phyloP scores from a whole-genome alignment of 2,888 invertebrate genomes.

The Cephus spinipes region DNA sequence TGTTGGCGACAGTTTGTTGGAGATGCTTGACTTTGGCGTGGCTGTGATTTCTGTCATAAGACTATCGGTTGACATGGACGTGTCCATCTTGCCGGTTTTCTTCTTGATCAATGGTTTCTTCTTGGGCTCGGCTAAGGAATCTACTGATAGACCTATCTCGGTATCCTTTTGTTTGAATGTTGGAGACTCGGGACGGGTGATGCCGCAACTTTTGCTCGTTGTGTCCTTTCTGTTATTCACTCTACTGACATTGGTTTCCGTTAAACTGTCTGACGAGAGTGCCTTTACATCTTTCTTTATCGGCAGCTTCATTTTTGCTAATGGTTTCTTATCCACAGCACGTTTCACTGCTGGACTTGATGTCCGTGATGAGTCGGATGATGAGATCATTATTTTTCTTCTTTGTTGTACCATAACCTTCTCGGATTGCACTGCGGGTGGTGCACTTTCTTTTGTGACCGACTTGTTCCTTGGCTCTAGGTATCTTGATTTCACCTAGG shows the following conservation, averaged over 20 bases:
- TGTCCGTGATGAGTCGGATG: slow-evolving; percentile 77
- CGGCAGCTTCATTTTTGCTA: slow-evolving; percentile 57
- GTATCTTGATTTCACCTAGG: slow-evolving; percentile 72
- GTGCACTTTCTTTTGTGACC: slow-evolving; percentile 47
- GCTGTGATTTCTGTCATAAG: slow-evolving; percentile 56
- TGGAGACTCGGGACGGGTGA: slow-evolving; percentile 64
- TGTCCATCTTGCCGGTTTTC: slow-evolving; percentile 56
- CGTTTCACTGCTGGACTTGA: slow-evolving; percentile 75
- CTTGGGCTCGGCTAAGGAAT: slow-evolving; percentile 56
- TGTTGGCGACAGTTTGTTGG: slow-evolving; percentile 60
- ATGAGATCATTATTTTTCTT: slow-evolving; percentile 69
- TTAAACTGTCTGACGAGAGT: slow-evolving; percentile 70
- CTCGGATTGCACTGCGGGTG: slow-evolving; percentile 43
- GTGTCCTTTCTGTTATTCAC: slow-evolving; percentile 45
- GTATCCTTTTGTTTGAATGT: slow-evolving; percentile 54
- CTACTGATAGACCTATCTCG: slow-evolving; percentile 59
- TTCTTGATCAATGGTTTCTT: slow-evolving; percentile 26
- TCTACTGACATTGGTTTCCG: slow-evolving; percentile 59
- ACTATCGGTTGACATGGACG: slow-evolving; percentile 65
- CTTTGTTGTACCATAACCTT: slow-evolving; percentile 63
- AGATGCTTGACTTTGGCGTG: slow-evolving; percentile 49
- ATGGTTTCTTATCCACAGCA: slow-evolving; percentile 55
- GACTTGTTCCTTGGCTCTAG: slow-evolving; percentile 70
- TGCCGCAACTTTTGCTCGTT: slow-evolving; percentile 60
- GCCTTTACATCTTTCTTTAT: slow-evolving; percentile 62